A percentile compares a stretch with the other conserved stretches of the same genome.
These are phyloP conservation scores for Equus quagga DNA, from an alignment of 2,113 vertebrate genomes.

Conservation along the genomic window DNA sequence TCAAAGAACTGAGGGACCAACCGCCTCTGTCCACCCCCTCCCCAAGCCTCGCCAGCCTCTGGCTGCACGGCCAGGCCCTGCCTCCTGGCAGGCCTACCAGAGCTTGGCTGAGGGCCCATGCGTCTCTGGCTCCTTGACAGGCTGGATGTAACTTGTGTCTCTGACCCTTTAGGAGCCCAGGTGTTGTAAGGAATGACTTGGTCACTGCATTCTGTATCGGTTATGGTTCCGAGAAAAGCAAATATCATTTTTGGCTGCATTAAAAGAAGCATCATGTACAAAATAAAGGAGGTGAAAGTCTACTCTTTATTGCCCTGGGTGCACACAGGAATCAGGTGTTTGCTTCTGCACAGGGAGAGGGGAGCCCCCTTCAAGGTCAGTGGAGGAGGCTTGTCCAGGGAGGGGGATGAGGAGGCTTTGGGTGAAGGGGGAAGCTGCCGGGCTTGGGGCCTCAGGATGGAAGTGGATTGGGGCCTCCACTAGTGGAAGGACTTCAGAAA, in stretches of 20 bases:
- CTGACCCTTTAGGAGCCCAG: slow-evolving; percentile 50
- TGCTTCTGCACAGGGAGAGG: background rate
- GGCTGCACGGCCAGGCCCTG: slow-evolving; percentile 26
- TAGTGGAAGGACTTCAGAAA: background rate
- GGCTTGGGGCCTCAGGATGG: background rate
- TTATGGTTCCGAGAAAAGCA: slow-evolving; percentile 75
- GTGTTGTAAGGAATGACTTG: slow-evolving; percentile 63
- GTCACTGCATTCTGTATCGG: slow-evolving; percentile 66
- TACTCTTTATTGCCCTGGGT: background rate
- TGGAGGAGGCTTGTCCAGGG: background rate
- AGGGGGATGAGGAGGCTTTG: background rate
- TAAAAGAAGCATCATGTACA: slow-evolving; percentile 82
- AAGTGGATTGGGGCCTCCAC: background rate
- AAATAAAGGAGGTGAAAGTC: background rate
- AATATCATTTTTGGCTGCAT: slow-evolving; percentile 77
- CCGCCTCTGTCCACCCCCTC: background rate
- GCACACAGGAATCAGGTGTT: background rate
- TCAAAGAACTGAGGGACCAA: background rate
- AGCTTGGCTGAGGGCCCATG: slow-evolving; percentile 15
- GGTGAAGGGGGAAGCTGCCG: background rate
- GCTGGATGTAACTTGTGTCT: background rate
- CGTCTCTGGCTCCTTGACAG: background rate
- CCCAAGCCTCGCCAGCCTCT: background rate
- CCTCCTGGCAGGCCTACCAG: background rate
- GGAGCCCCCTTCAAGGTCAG: background rate